phyloP scores from a whole-genome alignment of 1,140 invertebrate species.

The Nephila pilipes region DNA sequence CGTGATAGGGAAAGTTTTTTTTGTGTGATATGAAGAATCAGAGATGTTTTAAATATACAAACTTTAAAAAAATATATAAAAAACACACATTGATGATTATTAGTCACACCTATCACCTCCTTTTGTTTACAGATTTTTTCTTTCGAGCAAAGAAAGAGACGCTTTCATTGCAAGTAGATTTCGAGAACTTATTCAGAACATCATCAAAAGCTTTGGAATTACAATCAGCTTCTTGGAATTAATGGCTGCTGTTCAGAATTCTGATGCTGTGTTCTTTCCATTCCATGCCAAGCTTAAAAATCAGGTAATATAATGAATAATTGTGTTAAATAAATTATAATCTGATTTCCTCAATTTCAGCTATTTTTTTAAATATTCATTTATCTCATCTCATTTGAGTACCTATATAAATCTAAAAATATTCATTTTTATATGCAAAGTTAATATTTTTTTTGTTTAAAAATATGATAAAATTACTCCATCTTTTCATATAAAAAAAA shows the following conservation, averaged over 20 bases:
- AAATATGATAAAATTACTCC: too few relatives aligned
- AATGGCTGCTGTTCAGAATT: constrained; percentile 34
- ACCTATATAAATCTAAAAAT: too few relatives aligned
- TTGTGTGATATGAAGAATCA: constrained; percentile 2
- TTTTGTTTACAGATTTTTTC: constrained; percentile 10
- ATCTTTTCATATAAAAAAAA: too few relatives aligned
- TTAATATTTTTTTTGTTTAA: too few relatives aligned
- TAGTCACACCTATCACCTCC: not conserved
- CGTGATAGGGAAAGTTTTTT: constrained; percentile 31
- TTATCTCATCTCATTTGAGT: too few relatives aligned
- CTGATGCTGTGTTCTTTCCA: not conserved
- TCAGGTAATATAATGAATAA: not conserved
- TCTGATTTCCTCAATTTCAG: too few relatives aligned
- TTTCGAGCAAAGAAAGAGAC: not conserved
- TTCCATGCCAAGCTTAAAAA: constrained; percentile 1
- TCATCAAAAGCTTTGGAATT: not conserved
- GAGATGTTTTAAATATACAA: not conserved
- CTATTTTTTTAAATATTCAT: too few relatives aligned
- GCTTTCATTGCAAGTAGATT: not conserved
- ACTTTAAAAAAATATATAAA: not conserved
- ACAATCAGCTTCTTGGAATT: not conserved
- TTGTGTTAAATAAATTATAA: too few relatives aligned
- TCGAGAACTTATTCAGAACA: not conserved
- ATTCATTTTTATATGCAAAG: too few relatives aligned
- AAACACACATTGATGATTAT: not conserved